These are phyloP conservation scores for Ditylenchus weischeri DNA, from an alignment of 2,888 invertebrate species.

Conservation along the genomic window DNA sequence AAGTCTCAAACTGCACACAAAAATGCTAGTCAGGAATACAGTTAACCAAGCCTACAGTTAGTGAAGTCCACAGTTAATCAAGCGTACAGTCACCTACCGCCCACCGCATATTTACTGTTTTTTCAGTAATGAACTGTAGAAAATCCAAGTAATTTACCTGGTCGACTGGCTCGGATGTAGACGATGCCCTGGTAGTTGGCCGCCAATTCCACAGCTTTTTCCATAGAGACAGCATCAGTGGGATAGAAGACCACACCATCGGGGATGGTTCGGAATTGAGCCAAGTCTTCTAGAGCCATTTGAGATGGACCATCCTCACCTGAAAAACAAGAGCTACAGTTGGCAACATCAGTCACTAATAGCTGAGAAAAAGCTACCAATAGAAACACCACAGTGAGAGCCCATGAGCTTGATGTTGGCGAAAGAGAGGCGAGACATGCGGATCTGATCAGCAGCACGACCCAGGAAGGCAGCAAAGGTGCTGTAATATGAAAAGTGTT, in stretches of 20 bases:
- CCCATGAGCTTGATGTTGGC: conserved; percentile 86
- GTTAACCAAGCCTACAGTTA: too few species aligned
- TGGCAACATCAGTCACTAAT: too few species aligned
- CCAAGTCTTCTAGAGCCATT: conserved; percentile 98
- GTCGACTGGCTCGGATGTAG: conserved; percentile 91
- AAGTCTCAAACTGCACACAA: too few species aligned
- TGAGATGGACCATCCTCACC: conserved; percentile 73
- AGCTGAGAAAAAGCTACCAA: conserved; percentile 64
- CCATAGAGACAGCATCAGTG: conserved; percentile 83
- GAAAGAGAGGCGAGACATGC: conserved; percentile 98
- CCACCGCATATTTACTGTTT: too few species aligned
- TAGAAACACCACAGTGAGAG: conserved; percentile 95
- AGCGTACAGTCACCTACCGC: too few species aligned
- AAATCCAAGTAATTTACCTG: conserved; percentile 59
- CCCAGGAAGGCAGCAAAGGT: conserved; percentile 98
- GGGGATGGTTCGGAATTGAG: conserved; percentile 87
- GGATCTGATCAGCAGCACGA: conserved; percentile 92
- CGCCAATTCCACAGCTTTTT: conserved; percentile 89
- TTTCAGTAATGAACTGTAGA: too few species aligned
- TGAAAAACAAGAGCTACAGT: too few species aligned
- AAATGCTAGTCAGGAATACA: too few species aligned
- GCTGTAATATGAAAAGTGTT: conserved; percentile 73
- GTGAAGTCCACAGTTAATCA: too few species aligned
- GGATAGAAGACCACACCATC: conserved; percentile 71
- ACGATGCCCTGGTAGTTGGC: conserved; percentile 74